Evolutionary conservation across 2,888 invertebrate genomes (phyloP).

Genomic region (Eucriotettix oculatus): DNA sequence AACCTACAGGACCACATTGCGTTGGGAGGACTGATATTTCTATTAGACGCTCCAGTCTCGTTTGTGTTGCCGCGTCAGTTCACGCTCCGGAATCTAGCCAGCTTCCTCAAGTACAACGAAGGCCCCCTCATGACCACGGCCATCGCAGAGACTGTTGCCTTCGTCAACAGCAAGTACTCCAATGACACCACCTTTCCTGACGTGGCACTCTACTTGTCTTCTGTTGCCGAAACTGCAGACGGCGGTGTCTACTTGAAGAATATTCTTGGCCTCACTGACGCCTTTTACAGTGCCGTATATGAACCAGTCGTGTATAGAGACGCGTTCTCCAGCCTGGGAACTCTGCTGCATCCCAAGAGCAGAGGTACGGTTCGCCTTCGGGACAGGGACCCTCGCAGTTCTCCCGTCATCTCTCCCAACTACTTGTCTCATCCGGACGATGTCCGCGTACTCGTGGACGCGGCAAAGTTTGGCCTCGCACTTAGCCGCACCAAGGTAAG

Average conservation of each 20-base stretch:
- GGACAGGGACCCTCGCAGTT: background rate
- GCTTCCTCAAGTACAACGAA: background rate
- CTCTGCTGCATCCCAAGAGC: conserved; percentile 25
- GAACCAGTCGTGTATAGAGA: conserved; percentile 7
- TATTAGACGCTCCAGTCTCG: conserved; percentile 3
- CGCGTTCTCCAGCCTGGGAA: conserved; percentile 7
- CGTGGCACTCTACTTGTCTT: conserved; percentile 8
- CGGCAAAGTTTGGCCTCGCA: conserved; percentile 1
- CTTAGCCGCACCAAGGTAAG: conserved; percentile 1
- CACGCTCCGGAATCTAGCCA: background rate
- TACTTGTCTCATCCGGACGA: conserved; percentile 8
- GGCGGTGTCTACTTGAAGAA: conserved; percentile 14
- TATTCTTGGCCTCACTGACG: conserved; percentile 12
- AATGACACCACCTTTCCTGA: conserved; percentile 6
- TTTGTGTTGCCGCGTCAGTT: conserved; percentile 1
- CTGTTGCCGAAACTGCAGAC: conserved; percentile 18
- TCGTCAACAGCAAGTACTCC: conserved; percentile 6
- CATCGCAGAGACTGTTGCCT: conserved; percentile 8
- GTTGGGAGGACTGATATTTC: conserved; percentile 6
- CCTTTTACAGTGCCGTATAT: conserved; percentile 1
- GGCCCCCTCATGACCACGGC: conserved; percentile 6
- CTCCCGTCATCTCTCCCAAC: conserved; percentile 4
- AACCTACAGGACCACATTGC: conserved; percentile 34
- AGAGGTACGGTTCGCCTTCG: conserved; percentile 26
- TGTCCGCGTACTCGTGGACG: conserved; percentile 6